Evolutionary conservation across 2,797 vertebrate species (phyloP), one percentile per base, ranked within the genome.

Genomic region (Epinephelus awoara): DNA sequence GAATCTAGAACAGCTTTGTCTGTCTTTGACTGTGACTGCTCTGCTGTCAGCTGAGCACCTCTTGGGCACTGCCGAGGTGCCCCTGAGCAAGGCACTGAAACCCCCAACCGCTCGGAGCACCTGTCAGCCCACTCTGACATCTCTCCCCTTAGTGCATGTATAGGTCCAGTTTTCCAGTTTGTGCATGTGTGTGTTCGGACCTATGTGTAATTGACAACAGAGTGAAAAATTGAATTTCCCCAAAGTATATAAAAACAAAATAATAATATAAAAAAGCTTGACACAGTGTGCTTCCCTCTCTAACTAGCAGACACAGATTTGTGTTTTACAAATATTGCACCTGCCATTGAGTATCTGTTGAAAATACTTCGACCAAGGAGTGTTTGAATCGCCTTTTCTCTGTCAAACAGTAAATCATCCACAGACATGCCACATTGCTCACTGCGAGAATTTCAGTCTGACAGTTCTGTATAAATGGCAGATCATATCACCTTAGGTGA

Each of bases 1-100:
- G 62, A 27, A 69, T 81, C 71, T 47, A 21, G 55, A 80, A 63
- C 71, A 67, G 78, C 42, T 5, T 25, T 17, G 27, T 66, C 44
- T 56, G 7, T 34, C 34, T 34, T 34, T 34, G 7, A 34, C 34
- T 34, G 34, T 34, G 34, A 34, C 46, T 15, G 55, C 50, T 27
- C 72, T 5, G 40, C 54, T 54, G 68, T 68, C 55, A 54, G 42
- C 67, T 34, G 62, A 4, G 3, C 27, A 6, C 27, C 27, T 29
- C 27, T 5, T 29, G 27, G 27, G 27, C 27, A 29, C 27, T 29
- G 27, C 27, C 27, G 27, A 29, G 5, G 27, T 29, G 27, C 5
- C 27, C 5, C 27, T 29, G 27, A 29, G 27, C 27, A 29, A 29
- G 27, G 27, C 27, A 29, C 27, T 5, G 5, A 29, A 6, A 5